A percentile compares a stretch with the other conserved stretches of the same genome.
Evolutionary conservation across 2,888 invertebrate species (phyloP).

Genomic region (Neoaliturus tenellus): DNA sequence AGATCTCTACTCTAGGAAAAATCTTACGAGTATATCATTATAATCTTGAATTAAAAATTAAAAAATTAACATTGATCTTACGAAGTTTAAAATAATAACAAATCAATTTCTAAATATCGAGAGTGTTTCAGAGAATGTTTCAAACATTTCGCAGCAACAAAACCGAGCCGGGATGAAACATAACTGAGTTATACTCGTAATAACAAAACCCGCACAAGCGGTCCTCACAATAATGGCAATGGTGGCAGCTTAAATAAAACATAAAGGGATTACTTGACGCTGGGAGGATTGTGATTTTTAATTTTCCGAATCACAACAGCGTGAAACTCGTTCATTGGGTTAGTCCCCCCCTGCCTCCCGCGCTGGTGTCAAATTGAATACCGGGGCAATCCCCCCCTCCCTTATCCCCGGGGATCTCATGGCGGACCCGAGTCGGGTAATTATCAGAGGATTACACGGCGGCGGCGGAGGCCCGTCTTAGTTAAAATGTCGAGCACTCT

Average conservation of each 20-base stretch:
- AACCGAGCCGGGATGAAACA: too few relatives aligned
- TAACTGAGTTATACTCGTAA: background rate
- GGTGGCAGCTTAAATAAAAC: slow-evolving; percentile 51
- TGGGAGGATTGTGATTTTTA: slow-evolving; percentile 54
- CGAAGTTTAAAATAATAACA: too few relatives aligned
- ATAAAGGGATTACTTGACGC: slow-evolving; percentile 46
- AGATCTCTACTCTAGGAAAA: too few relatives aligned
- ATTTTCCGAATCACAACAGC: slow-evolving; percentile 57
- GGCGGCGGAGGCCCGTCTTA: slow-evolving; percentile 2
- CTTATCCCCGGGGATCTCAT: slow-evolving; percentile 21
- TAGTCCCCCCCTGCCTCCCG: slow-evolving; percentile 12
- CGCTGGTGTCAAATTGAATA: slow-evolving; percentile 57
- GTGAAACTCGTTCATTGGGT: slow-evolving; percentile 55
- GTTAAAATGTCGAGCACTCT: slow-evolving; percentile 45
- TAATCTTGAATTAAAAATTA: too few relatives aligned
- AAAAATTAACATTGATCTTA: too few relatives aligned
- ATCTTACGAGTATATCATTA: too few relatives aligned
- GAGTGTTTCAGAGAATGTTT: too few relatives aligned
- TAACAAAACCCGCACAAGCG: slow-evolving; percentile 22
- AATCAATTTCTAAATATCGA: too few relatives aligned
- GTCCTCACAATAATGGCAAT: background rate
- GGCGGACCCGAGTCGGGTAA: slow-evolving; percentile 45
- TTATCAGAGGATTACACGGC: slow-evolving; percentile 50
- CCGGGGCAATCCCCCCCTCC: slow-evolving; percentile 18
- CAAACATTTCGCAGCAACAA: too few relatives aligned